Conservation (phyloP, 2,797 vertebrate genomes). For the Molossus alvarezi region DNA sequence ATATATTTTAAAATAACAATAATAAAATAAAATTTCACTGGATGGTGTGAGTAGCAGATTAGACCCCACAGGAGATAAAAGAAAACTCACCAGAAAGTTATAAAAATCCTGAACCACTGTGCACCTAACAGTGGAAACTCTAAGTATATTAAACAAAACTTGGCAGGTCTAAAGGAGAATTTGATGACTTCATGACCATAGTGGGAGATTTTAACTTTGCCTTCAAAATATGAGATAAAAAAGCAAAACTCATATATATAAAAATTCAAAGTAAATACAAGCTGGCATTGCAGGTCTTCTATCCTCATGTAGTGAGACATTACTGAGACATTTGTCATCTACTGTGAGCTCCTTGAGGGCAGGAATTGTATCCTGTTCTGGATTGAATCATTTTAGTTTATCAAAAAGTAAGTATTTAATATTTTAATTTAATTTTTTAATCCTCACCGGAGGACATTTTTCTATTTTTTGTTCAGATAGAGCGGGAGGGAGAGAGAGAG, state of each 20-base stretch:
- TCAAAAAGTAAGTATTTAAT: background rate
- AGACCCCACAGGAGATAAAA: background rate
- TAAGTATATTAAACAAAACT: background rate
- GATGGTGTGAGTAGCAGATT: background rate
- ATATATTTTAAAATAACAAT: no score
- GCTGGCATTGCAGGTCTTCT: background rate
- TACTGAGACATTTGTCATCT: background rate
- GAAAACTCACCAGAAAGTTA: background rate
- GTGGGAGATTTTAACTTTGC: background rate
- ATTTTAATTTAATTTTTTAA: background rate
- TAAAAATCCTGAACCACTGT: background rate
- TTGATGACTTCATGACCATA: background rate
- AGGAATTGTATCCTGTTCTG: background rate
- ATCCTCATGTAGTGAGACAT: background rate
- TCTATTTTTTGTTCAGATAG: no score
- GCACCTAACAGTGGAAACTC: background rate
- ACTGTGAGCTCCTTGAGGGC: background rate
- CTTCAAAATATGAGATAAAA: background rate
- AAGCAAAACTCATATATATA: background rate
- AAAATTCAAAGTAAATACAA: slow-evolving; percentile 41
- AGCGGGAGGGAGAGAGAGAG: no score
- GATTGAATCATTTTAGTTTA: background rate
- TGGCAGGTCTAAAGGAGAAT: background rate
- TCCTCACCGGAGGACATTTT: no score
- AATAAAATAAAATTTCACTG: background rate